A percentile compares a stretch with the other conserved stretches of the same genome.
phyloP scores from a whole-genome alignment of 2,113 vertebrate genomes.

The Chascanopsetta lugubris region DNA sequence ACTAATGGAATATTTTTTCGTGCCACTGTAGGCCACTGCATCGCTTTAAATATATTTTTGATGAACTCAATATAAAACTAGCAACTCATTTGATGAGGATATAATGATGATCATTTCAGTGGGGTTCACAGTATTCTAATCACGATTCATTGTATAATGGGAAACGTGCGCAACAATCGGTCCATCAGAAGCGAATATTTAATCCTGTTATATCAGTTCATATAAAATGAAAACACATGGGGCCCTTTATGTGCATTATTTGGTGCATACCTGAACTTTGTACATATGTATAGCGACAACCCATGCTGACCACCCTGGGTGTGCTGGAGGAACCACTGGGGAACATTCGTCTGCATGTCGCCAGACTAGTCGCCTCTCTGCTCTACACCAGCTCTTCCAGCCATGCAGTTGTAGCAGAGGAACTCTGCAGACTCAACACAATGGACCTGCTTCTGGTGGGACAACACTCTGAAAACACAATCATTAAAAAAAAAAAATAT shows the following conservation, averaged over 20 bases:
- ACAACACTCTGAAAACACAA: background rate
- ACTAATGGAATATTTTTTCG: no score
- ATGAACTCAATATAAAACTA: no score
- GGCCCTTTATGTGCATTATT: constrained; percentile 7
- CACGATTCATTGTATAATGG: no score
- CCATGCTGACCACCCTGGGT: constrained; percentile 92
- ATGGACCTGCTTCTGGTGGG: constrained; percentile 93
- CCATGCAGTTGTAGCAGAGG: constrained; percentile 88
- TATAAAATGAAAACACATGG: background rate
- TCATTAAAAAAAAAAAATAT: background rate
- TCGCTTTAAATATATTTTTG: no score
- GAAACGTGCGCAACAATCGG: no score
- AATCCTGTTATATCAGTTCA: no score
- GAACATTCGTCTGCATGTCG: constrained; percentile 90
- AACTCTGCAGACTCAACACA: constrained; percentile 92
- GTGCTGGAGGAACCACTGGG: constrained; percentile 93
- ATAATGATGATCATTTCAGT: no score
- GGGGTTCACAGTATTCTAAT: no score
- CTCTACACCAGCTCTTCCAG: constrained; percentile 87
- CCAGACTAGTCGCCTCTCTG: constrained; percentile 91
- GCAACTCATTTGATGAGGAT: no score
- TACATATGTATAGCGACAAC: constrained; percentile 77
- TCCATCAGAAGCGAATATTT: no score
- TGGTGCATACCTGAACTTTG: background rate
- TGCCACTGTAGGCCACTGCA: no score